Evolutionary conservation across 1,140 invertebrate species (phyloP), one percentile per base, ranked within the genome.

Genomic region (Penaeus vannamei): DNA sequence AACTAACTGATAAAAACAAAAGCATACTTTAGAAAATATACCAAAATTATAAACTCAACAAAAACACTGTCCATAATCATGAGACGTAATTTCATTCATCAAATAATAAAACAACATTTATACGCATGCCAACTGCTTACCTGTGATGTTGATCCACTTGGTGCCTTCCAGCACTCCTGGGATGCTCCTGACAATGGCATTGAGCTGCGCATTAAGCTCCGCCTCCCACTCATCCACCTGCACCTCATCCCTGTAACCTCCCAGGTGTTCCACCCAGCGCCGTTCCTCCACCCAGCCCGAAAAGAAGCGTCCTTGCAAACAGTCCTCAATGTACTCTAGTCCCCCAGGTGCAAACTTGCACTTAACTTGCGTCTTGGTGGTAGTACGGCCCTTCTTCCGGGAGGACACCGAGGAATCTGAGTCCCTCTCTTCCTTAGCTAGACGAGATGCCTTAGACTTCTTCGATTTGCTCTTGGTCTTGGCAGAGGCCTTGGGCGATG

Each of bases 221-320:
- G 60, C 60, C 61, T 90, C 89, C 89, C 89, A 90, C 61, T 90
- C 89, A 84, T 90, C 89, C 62, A 90, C 85, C 64, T 90, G 80
- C 32, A 90, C 82, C 23, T 87, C 62, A 60, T 90, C 89, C 76
- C 89, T 59, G 32, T 90, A 90, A 1, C 77, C 79, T 14, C 53
- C 66, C 46, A 90, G 23, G 19, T 59, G 62, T 26, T 90, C 89
- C 26, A 90, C 85, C 85, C 85, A 90, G 42, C 64, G 36, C 26
- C 89, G 64, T 42, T 90, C 89, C n/a, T 80, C 85, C 26, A 90
- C 81, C 89, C 89, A 90, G 17, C 85, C 89, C 53, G 89, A 90
- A 46, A 90, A 90, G 22, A 90, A 59, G 22, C 59, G 60, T 2
- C 85, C 89, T 29, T 83, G 60, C 60, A 90, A 60, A 14, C 82